phyloP scores from a whole-genome alignment of 2,113 vertebrate species.

The Cairina moschata region DNA sequence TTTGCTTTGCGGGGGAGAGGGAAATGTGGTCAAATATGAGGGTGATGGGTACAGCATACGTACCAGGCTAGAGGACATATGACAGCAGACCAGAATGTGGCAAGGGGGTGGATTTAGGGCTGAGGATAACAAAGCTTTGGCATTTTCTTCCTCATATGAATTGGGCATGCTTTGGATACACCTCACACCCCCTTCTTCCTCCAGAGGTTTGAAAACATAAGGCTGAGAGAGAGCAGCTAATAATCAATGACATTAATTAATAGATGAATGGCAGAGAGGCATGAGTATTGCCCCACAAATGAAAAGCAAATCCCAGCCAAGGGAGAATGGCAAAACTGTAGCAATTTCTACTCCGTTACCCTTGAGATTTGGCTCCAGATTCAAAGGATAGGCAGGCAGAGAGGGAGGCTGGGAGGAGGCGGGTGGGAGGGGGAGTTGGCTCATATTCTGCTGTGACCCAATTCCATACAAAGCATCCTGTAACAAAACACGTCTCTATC shows the following conservation, averaged over 20 bases:
- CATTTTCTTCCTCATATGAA: not conserved
- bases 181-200: not conserved
- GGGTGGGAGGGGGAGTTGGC: constrained; percentile 37
- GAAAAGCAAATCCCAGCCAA: constrained; percentile 55
- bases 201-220: not conserved
- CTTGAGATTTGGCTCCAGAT: constrained; percentile 76
- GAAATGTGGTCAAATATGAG: not conserved
- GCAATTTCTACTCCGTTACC: constrained; percentile 44
- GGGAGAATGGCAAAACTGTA: constrained; percentile 11
- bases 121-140: not conserved
- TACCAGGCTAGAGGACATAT: not conserved
- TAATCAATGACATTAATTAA: constrained; percentile 61
- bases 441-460: constrained; percentile 73
- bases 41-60: not conserved
- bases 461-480: constrained; percentile 76
- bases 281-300: not conserved
- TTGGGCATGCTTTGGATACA: not conserved
- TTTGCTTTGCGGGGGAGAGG: not conserved
- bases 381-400: constrained; percentile 69
- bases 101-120: not conserved
- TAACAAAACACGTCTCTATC: constrained; percentile 75
- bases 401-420: constrained; percentile 45
- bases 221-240: constrained; percentile 1
- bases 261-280: constrained; percentile 14
- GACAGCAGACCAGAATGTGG: not conserved